Conservation (phyloP, 2,113 vertebrate genomes). For the Cyanoderma ruficeps region DNA sequence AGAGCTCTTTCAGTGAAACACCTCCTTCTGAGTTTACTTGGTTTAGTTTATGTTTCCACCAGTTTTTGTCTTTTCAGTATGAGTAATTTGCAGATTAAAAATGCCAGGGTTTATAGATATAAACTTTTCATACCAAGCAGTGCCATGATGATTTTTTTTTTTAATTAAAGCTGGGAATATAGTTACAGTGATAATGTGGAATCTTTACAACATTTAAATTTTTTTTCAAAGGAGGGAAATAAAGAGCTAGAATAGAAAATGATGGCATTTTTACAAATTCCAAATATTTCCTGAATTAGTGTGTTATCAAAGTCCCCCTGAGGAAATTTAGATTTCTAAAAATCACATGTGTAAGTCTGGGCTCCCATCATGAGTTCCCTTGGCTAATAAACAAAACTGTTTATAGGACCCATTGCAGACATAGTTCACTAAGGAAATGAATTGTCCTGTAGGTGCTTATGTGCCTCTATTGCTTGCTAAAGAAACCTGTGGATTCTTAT, state of each 20-base stretch:
- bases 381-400: neutral
- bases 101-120: neutral
- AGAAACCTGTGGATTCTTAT: neutral
- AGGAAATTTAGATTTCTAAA: neutral
- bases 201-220: neutral
- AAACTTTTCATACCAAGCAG: neutral
- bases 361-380: neutral
- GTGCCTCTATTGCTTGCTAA: neutral
- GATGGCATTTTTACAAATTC: neutral
- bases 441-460: neutral
- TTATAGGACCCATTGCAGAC: neutral
- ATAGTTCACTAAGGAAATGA: neutral
- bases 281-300: neutral
- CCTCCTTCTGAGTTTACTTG: neutral
- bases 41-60: neutral
- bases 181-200: neutral
- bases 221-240: neutral
- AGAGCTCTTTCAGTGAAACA: neutral
- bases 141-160: neutral
- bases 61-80: neutral
- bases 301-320: neutral
- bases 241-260: neutral
- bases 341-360: neutral
- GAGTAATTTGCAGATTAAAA: neutral
- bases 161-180: neutral